Percentiles rank a stretch among this genome's conserved stretches.
Conservation (phyloP, 2,888 invertebrate species). For the Actias luna region DNA sequence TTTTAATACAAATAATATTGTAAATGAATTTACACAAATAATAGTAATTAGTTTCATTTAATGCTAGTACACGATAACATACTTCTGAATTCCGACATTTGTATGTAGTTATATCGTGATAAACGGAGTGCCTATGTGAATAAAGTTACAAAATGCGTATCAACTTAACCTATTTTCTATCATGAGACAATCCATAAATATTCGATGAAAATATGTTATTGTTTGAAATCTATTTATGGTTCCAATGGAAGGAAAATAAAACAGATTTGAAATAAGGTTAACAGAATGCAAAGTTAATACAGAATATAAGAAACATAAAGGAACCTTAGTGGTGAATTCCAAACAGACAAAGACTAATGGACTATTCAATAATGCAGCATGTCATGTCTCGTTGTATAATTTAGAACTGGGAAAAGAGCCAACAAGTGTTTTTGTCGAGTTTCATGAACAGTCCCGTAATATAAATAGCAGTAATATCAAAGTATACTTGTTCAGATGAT, state of each 20-base stretch:
- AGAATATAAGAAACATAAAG: background rate
- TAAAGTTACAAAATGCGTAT: no score
- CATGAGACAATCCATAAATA: no score
- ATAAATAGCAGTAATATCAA: background rate
- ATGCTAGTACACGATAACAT: no score
- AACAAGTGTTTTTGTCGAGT: conserved; percentile 27
- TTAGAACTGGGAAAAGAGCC: conserved; percentile 31
- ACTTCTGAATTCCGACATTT: no score
- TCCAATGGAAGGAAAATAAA: background rate
- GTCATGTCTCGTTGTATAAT: conserved; percentile 14
- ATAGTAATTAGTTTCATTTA: no score
- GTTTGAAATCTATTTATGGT: no score
- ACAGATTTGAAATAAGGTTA: background rate
- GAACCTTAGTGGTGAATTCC: background rate
- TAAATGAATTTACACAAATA: no score
- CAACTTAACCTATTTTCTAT: no score
- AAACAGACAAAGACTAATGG: background rate
- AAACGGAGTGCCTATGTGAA: no score
- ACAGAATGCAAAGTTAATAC: background rate
- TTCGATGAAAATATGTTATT: no score
- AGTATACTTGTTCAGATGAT: background rate
- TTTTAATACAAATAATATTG: no score
- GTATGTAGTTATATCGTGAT: no score
- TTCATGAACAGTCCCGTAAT: conserved; percentile 5
- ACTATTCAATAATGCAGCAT: conserved; percentile 1